Base-by-base conservation (phyloP, 2,888 invertebrate genomes). In the Andrena fulva region DNA sequence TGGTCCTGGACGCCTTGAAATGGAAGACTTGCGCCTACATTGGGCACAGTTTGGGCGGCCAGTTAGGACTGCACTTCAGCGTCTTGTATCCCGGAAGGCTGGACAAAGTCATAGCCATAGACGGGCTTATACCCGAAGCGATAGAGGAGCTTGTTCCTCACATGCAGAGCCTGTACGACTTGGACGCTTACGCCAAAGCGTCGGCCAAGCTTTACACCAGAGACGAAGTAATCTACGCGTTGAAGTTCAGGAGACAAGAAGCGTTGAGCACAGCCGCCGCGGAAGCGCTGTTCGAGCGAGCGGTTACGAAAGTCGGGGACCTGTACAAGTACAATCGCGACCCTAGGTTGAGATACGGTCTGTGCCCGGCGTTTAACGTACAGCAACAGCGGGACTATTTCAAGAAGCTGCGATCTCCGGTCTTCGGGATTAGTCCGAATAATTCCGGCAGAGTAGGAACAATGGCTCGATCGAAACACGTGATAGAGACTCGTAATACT, bases 291-390 rank as follows among this genome's bases (percentile, higher is more conserved):
- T 91, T 96, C 35, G 89, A 94, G 0, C 94, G 96, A 77, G 95
- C 94, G 71, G 90, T 95, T 24, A 92, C 92, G 5, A 90, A 93
- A 80, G 90, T 94, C 0, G 94, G 91, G 0, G 94, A 95, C 64
- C 89, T 92, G 74, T 96, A 94, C 82, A 95, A 94, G 76, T 95
- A 95, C 85, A 95, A 95, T 2, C 95, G 94, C 83, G 96, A 96
- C 87, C 94, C 94, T 10, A 94, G 96, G 20, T 91, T 95, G 83
- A 95, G 95, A 80, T 10, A 87, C 0, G 33, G 94, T 0, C 77
- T 94, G 0, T 85, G 88, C 1, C 94, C 95, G 33, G 8, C 56
- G 5, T 48, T 84, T 2, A 81, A 27, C 52, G 0, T 24, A 0
- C 42, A 84, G 0, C 86, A 90, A 56, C 73, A 50, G n/a, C 3